These are phyloP conservation scores for Agriopis marginaria DNA, from an alignment of 2,888 invertebrate genomes.

Conservation along the genomic window DNA sequence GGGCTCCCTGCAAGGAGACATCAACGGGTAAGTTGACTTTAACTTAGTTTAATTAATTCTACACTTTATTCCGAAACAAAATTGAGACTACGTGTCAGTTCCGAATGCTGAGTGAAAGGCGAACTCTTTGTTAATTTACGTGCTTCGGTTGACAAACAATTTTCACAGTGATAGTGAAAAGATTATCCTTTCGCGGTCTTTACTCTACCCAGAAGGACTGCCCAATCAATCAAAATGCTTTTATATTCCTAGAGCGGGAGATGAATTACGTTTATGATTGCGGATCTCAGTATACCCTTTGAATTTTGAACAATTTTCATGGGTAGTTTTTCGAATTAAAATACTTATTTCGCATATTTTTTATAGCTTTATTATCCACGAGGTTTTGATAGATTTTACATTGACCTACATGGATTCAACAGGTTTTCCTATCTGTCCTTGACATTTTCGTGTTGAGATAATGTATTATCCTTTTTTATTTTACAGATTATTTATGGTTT, in stretches of 20 bases:
- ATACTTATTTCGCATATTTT: not conserved
- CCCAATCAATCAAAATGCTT: not conserved
- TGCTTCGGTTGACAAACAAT: slow-evolving; percentile 65
- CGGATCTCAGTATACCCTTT: slow-evolving; percentile 3
- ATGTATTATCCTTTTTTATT: slow-evolving; percentile 22
- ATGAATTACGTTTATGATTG: not conserved
- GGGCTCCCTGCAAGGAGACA: slow-evolving; percentile 55
- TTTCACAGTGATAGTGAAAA: slow-evolving; percentile 48
- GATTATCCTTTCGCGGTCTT: slow-evolving; percentile 28
- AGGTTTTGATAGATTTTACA: slow-evolving; percentile 42
- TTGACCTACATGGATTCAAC: slow-evolving; percentile 48
- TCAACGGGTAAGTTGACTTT: slow-evolving; percentile 67
- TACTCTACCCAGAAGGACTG: too few relatives aligned
- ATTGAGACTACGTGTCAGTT: slow-evolving; percentile 81
- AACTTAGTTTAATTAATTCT: slow-evolving; percentile 53
- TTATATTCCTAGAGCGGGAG: not conserved
- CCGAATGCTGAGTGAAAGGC: slow-evolving; percentile 82
- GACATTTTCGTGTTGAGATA: slow-evolving; percentile 47
- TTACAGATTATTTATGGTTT: not conserved
- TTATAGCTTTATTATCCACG: not conserved
- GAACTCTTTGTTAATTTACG: slow-evolving; percentile 80
- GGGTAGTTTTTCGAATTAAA: not conserved
- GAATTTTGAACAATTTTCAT: not conserved
- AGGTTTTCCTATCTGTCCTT: slow-evolving; percentile 48
- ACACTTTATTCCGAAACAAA: slow-evolving; percentile 64